These are phyloP conservation scores for Chalcosyrphus nemorum DNA, from an alignment of 2,888 invertebrate species.

Conservation along the genomic window DNA sequence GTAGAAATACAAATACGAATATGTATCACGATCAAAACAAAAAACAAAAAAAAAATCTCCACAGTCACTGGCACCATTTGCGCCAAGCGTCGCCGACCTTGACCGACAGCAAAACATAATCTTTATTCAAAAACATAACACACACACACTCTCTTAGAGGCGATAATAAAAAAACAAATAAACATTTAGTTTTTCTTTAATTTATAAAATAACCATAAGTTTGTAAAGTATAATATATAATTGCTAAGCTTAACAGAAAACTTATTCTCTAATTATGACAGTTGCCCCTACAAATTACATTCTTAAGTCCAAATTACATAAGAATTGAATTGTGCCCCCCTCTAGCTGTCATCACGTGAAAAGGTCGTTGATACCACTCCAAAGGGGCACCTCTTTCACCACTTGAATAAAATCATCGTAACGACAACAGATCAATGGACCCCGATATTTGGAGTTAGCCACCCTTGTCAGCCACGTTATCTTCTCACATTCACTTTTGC, in stretches of 20 bases:
- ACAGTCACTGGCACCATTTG: neutral
- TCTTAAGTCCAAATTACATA: slow-evolving; percentile 30
- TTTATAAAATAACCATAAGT: slow-evolving; percentile 33
- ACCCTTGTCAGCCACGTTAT: slow-evolving; percentile 75
- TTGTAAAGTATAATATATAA: neutral
- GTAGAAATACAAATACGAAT: neutral
- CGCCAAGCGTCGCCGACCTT: neutral
- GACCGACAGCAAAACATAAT: slow-evolving; percentile 7
- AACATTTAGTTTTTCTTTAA: neutral
- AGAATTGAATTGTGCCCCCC: neutral
- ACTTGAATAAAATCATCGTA: slow-evolving; percentile 53
- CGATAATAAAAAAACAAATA: slow-evolving; percentile 3
- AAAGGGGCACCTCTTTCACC: slow-evolving; percentile 55
- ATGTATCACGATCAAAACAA: neutral
- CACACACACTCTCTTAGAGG: neutral
- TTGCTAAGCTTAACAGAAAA: neutral
- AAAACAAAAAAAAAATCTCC: neutral
- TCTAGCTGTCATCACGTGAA: slow-evolving; percentile 1
- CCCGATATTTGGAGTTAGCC: slow-evolving; percentile 43
- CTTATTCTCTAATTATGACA: neutral
- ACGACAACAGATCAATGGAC: slow-evolving; percentile 55
- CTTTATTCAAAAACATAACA: neutral
- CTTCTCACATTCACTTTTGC: slow-evolving; percentile 75
- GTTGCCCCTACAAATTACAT: slow-evolving; percentile 20
- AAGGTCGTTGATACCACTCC: slow-evolving; percentile 38